Percentiles rank a stretch among this genome's conserved stretches.
phyloP scores from a whole-genome alignment of 35 echinoderm and acorn worm species.

The Ptychodera flava region DNA sequence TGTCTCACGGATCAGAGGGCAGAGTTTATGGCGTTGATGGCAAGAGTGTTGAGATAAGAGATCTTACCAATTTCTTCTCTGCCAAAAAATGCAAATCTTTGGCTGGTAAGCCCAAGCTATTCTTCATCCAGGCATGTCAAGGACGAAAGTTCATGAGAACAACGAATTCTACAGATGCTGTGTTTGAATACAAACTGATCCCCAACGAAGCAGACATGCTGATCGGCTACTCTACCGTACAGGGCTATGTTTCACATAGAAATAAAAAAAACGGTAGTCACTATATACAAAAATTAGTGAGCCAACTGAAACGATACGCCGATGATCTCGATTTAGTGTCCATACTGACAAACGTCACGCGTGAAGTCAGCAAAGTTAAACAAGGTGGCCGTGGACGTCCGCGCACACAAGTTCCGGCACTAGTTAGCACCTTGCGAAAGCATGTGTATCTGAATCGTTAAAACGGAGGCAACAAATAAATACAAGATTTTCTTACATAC shows the following conservation, averaged over 20 bases:
- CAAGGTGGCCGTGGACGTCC: background rate
- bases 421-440: background rate
- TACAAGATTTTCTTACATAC: too few relatives aligned
- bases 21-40: constrained; percentile 8
- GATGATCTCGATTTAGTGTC: background rate
- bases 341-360: constrained; percentile 14
- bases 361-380: background rate
- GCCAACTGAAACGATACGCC: background rate
- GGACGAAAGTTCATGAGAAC: constrained; percentile 2
- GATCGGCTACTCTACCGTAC: constrained; percentile 5
- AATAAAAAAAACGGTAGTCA: background rate
- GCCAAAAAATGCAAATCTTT: constrained; percentile 18
- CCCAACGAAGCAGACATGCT: constrained; percentile 7
- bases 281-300: constrained; percentile 19
- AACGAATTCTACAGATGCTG: background rate
- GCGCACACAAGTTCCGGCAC: background rate
- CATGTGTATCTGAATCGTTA: too few relatives aligned
- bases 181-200: background rate
- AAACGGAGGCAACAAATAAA: too few relatives aligned
- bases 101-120: constrained; percentile 47
- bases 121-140: constrained; percentile 51
- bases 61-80: constrained; percentile 3
- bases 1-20: constrained; percentile 28
- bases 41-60: background rate
- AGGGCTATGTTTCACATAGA: constrained; percentile 26